A percentile compares a stretch with the other conserved stretches of the same genome.
phyloP scores from a whole-genome alignment of 1,140 invertebrate species.

The Rhopalosiphum padi region DNA sequence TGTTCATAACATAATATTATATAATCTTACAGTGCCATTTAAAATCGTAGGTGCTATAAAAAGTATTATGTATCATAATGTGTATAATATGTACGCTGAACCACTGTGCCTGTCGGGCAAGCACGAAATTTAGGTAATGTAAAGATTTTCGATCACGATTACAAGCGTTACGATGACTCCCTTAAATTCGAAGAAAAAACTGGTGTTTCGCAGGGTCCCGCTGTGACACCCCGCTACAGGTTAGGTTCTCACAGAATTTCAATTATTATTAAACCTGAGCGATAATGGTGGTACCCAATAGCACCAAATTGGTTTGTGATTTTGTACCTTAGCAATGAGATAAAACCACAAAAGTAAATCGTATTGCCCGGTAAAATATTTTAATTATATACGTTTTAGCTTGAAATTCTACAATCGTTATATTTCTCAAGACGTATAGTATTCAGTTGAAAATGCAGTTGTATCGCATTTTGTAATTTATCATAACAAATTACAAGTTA shows the following conservation, averaged over 20 bases:
- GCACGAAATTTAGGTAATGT: neutral
- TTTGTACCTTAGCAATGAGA: neutral
- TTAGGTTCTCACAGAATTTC: neutral
- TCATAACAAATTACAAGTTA: neutral
- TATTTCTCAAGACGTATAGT: neutral
- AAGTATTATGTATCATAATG: neutral
- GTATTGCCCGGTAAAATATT: neutral
- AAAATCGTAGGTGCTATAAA: neutral
- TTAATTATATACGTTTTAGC: neutral
- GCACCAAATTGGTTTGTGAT: no score
- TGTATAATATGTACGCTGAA: neutral
- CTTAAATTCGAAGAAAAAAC: neutral
- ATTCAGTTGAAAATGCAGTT: neutral
- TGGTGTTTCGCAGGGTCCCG: neutral
- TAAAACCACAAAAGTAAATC: neutral
- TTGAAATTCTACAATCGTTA: neutral
- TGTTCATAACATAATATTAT: neutral
- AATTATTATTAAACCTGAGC: neutral
- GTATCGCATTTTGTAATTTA: neutral
- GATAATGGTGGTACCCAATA: neutral
- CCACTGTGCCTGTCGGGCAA: neutral
- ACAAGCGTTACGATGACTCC: neutral
- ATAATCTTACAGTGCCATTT: neutral
- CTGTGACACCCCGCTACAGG: neutral
- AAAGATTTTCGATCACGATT: neutral